Percentiles rank a stretch among this genome's conserved stretches.
These are phyloP conservation scores for Bryconaethiops microstoma DNA, from an alignment of 2,797 vertebrate species.

Conservation along the genomic window DNA sequence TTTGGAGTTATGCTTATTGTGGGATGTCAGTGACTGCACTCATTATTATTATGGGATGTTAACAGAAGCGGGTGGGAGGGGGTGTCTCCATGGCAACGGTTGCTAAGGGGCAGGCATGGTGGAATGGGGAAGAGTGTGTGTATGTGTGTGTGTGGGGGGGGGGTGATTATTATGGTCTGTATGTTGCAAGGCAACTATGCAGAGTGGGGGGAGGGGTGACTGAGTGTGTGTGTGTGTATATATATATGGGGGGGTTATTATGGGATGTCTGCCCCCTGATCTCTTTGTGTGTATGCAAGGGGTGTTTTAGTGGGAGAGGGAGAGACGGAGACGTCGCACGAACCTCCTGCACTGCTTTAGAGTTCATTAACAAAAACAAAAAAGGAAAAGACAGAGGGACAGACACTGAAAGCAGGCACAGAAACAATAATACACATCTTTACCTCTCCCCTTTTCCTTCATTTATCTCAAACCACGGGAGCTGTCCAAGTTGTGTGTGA, in stretches of 20 bases:
- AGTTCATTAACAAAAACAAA: conserved; percentile 61
- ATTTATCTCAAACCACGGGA: conserved; percentile 58
- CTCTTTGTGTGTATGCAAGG: conserved; percentile 86
- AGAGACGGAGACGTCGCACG: conserved; percentile 77
- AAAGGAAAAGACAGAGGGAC: conserved; percentile 44
- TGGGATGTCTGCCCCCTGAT: conserved; percentile 88
- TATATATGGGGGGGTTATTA: conserved; percentile 73
- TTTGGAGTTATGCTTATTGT: conserved; percentile 88
- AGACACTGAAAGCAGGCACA: conserved; percentile 44
- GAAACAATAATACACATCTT: conserved; percentile 29
- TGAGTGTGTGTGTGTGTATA: conserved; percentile 62
- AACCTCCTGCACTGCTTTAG: conserved; percentile 65
- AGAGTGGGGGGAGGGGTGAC: conserved; percentile 81
- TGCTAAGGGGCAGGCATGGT: conserved; percentile 78
- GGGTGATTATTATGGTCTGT: conserved; percentile 88
- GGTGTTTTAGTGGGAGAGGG: conserved; percentile 76
- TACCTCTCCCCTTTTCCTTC: conserved; percentile 42
- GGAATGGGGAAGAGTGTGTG: conserved; percentile 79
- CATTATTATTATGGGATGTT: conserved; percentile 85
- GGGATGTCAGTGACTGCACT: conserved; percentile 83
- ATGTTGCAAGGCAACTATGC: conserved; percentile 91
- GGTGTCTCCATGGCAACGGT: conserved; percentile 79
- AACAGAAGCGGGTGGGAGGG: conserved; percentile 66
- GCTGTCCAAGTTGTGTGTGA: conserved; percentile 74
- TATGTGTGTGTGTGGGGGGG: conserved; percentile 61